These are phyloP conservation scores for Zaprionus ghesquierei DNA, from an alignment of 1,140 invertebrate species.

Conservation along the genomic window DNA sequence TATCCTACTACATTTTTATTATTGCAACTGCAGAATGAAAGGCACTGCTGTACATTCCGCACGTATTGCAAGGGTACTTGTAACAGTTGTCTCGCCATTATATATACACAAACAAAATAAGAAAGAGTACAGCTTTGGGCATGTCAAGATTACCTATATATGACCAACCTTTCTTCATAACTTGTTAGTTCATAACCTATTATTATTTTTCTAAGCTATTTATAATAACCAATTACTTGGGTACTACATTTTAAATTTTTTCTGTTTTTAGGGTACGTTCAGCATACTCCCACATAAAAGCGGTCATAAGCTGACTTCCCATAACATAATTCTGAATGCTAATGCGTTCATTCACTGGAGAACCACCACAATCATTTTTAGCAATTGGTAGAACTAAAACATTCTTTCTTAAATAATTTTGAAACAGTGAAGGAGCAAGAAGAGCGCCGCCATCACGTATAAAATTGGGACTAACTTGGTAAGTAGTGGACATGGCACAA, in stretches of 20 bases:
- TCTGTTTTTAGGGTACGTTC: neutral
- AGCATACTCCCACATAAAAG: slow-evolving; percentile 39
- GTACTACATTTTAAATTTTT: neutral
- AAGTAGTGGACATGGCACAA: slow-evolving; percentile 93
- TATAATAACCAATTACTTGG: no score
- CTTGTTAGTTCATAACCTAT: no score
- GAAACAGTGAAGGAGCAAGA: slow-evolving; percentile 27
- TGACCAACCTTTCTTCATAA: no score
- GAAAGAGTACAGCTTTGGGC: no score
- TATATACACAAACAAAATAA: no score
- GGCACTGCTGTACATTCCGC: no score
- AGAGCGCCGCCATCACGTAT: slow-evolving; percentile 35
- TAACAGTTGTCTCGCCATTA: no score
- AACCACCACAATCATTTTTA: slow-evolving; percentile 32
- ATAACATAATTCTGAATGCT: slow-evolving; percentile 31
- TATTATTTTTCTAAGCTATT: no score
- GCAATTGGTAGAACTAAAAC: slow-evolving; percentile 38
- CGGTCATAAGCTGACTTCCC: slow-evolving; percentile 31
- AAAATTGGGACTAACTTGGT: slow-evolving; percentile 89
- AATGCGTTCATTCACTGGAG: slow-evolving; percentile 36
- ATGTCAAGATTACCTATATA: no score
- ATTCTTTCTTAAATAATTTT: slow-evolving; percentile 19
- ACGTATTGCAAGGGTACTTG: no score
- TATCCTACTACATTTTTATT: no score
- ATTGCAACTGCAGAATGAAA: no score